Percentiles rank a stretch among this genome's conserved stretches.
These are phyloP conservation scores for Sebastolobus altivelis DNA, from an alignment of 2,797 vertebrate species.

Conservation along the genomic window DNA sequence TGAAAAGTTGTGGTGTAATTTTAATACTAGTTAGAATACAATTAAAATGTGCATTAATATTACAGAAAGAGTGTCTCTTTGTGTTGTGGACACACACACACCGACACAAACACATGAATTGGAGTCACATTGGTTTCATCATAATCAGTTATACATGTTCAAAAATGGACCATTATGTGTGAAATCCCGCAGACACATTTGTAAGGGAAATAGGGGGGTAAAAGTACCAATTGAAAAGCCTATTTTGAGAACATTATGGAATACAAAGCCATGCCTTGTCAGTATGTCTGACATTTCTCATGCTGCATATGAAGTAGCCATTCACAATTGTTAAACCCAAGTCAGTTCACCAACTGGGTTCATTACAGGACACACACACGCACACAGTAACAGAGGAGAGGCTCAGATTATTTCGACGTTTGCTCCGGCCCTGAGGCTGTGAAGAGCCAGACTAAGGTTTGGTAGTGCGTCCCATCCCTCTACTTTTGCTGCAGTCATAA, in stretches of 20 bases:
- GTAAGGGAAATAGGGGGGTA: no score
- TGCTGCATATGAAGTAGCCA: neutral
- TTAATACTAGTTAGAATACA: neutral
- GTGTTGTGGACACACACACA: neutral
- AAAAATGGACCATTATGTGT: neutral
- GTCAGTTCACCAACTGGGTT: neutral
- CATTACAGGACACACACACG: neutral
- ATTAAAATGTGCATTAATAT: neutral
- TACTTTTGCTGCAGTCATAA: slow-evolving; percentile 19
- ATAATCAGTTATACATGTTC: neutral
- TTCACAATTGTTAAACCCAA: neutral
- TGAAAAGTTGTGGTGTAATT: neutral
- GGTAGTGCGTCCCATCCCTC: neutral
- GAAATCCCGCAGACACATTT: neutral
- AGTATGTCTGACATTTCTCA: neutral
- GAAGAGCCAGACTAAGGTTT: neutral
- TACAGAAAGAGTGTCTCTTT: neutral
- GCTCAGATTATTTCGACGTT: neutral
- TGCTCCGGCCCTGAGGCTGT: neutral
- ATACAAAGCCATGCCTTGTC: neutral
- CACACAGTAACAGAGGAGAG: neutral
- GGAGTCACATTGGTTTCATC: neutral
- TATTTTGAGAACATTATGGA: neutral
- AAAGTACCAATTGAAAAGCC: neutral
- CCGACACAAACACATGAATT: neutral